These are phyloP conservation scores for Glaucopsyche alexis DNA, from an alignment of 2,888 invertebrate species.

Conservation along the genomic window DNA sequence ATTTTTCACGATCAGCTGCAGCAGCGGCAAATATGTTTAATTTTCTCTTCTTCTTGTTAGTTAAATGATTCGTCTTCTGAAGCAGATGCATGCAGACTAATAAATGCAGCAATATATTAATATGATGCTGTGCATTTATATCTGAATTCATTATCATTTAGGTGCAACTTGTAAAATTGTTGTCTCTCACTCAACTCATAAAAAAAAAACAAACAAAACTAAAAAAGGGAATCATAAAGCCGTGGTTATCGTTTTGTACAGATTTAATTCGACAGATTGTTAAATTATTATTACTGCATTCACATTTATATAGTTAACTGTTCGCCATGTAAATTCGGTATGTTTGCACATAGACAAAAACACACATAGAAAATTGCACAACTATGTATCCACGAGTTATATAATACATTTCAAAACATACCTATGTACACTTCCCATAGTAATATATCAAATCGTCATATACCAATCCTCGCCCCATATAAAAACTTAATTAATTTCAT, in stretches of 20 bases:
- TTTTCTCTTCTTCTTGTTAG: background rate
- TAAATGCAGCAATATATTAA: background rate
- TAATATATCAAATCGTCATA: slow-evolving; percentile 54
- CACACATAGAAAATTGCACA: slow-evolving; percentile 50
- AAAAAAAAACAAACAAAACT: slow-evolving; percentile 45
- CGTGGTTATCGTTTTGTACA: slow-evolving; percentile 73
- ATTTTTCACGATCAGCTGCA: too few relatives aligned
- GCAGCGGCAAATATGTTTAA: too few relatives aligned
- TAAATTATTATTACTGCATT: slow-evolving; percentile 70
- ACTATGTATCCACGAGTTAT: slow-evolving; percentile 49
- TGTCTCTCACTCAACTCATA: slow-evolving; percentile 37
- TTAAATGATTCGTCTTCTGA: background rate
- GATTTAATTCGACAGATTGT: slow-evolving; percentile 79
- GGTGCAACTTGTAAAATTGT: background rate
- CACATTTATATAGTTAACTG: slow-evolving; percentile 61
- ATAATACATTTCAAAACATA: slow-evolving; percentile 52
- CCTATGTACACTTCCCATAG: slow-evolving; percentile 68
- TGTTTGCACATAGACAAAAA: slow-evolving; percentile 59
- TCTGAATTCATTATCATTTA: background rate
- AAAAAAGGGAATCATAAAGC: slow-evolving; percentile 64
- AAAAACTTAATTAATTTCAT: slow-evolving; percentile 45
- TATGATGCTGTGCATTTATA: background rate
- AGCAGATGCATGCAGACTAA: too few relatives aligned
- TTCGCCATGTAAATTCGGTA: slow-evolving; percentile 70
- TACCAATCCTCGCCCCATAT: slow-evolving; percentile 60